Percentiles rank a stretch among this genome's conserved stretches.
phyloP scores from a whole-genome alignment of 2,113 vertebrate genomes.

The Scortum barcoo region DNA sequence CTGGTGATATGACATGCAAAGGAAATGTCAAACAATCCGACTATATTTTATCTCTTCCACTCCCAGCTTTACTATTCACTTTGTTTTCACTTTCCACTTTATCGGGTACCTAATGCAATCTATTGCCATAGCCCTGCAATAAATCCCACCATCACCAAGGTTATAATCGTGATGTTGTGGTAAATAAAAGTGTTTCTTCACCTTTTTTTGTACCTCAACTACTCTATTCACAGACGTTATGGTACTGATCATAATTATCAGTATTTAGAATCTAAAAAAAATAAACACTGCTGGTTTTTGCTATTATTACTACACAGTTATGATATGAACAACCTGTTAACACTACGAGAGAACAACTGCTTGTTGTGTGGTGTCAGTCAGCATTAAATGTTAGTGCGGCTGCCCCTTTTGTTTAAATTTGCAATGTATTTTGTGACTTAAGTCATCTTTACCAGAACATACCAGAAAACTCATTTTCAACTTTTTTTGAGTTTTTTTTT shows the following conservation, averaged over 20 bases:
- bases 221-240: neutral
- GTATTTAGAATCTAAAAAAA: neutral
- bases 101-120: slow-evolving; percentile 24
- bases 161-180: slow-evolving; percentile 31
- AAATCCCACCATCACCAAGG: slow-evolving; percentile 23
- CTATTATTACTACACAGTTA: too few relatives aligned
- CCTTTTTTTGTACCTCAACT: slow-evolving; percentile 13
- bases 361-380: neutral
- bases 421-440: neutral
- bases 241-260: slow-evolving; percentile 8
- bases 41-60: slow-evolving; percentile 37
- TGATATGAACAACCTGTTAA: slow-evolving; percentile 1
- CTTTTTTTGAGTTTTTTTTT: slow-evolving; percentile 9
- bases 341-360: neutral
- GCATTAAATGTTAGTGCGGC: neutral
- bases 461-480: too few relatives aligned
- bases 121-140: slow-evolving; percentile 15
- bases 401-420: neutral
- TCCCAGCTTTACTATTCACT: neutral
- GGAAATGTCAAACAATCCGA: slow-evolving; percentile 55
- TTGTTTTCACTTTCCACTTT: slow-evolving; percentile 20
- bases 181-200: slow-evolving; percentile 23
- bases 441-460: slow-evolving; percentile 7
- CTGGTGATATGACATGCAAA: slow-evolving; percentile 55
- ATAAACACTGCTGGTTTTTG: too few relatives aligned